Evolutionary conservation across 2,797 vertebrate species (phyloP).

Genomic region (Serranus cabrilla): DNA sequence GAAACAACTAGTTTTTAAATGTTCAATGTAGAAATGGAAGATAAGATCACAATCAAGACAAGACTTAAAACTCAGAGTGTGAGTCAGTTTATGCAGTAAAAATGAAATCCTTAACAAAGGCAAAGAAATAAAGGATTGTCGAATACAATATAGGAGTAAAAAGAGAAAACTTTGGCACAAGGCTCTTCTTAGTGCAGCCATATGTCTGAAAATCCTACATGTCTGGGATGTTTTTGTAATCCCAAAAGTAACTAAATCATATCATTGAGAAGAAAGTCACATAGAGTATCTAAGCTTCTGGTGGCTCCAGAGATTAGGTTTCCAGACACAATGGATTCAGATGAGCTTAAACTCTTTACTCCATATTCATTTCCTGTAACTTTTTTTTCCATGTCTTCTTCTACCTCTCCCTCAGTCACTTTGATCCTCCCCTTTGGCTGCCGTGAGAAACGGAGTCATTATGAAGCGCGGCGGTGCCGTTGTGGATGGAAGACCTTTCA

Average conservation of each 20-base stretch:
- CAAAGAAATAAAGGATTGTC: neutral
- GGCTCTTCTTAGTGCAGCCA: constrained; percentile 22
- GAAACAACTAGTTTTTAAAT: neutral
- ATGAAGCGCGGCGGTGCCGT: constrained; percentile 20
- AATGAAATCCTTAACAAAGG: constrained; percentile 22
- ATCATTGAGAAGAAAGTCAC: constrained; percentile 72
- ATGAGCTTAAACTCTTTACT: constrained; percentile 72
- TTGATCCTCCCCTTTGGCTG: constrained; percentile 69
- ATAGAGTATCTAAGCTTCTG: constrained; percentile 69
- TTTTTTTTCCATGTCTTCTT: constrained; percentile 34
- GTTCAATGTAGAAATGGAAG: neutral
- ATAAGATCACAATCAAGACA: neutral
- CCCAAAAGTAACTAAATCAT: constrained; percentile 64
- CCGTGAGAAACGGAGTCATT: constrained; percentile 67
- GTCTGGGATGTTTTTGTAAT: constrained; percentile 51
- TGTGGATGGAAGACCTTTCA: constrained; percentile 56
- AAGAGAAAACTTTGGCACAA: constrained; percentile 10
- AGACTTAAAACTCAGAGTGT: neutral
- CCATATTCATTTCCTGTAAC: constrained; percentile 70
- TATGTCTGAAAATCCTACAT: constrained; percentile 47
- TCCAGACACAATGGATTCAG: constrained; percentile 74
- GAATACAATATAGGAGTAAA: constrained; percentile 3
- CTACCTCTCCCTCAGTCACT: constrained; percentile 50
- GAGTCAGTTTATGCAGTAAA: constrained; percentile 14
- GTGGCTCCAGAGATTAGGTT: constrained; percentile 70